Conservation (phyloP, 2,888 invertebrate genomes). For the Cataglyphis rosenhaueri region DNA sequence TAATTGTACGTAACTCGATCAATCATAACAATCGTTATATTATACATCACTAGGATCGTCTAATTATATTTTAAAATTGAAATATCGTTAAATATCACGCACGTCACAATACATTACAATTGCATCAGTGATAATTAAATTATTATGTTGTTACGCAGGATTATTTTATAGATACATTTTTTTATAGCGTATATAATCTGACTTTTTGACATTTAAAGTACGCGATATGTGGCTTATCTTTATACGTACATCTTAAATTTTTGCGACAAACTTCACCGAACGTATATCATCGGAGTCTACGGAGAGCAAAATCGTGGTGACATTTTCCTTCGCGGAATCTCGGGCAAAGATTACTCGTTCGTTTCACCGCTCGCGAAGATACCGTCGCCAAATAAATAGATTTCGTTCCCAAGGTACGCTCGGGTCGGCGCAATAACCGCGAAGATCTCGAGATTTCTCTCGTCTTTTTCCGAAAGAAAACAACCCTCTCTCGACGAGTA, state of each 20-base stretch:
- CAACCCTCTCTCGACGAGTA: conserved; percentile 25
- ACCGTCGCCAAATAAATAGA: conserved; percentile 48
- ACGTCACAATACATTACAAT: neutral
- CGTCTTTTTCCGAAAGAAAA: conserved; percentile 36
- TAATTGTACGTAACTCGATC: neutral
- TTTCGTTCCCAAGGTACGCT: neutral
- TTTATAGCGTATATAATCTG: neutral
- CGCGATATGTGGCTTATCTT: conserved; percentile 1
- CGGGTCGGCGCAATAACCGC: conserved; percentile 34
- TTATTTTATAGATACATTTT: neutral
- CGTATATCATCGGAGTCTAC: neutral
- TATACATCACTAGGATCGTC: neutral
- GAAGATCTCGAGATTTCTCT: conserved; percentile 22
- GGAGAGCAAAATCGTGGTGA: conserved; percentile 21
- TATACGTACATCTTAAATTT: neutral
- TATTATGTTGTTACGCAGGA: neutral
- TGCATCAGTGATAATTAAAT: neutral
- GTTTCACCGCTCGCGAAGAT: conserved; percentile 40
- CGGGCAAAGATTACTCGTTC: conserved; percentile 34
- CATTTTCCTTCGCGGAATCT: conserved; percentile 36
- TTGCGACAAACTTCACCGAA: neutral
- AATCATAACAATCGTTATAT: neutral
- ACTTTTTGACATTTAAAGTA: neutral
- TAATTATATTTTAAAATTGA: neutral
- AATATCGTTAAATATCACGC: neutral